Evolutionary conservation across 2,888 invertebrate genomes (phyloP), one percentile per base, ranked within the genome.

Genomic region (Lysandra bellargus): DNA sequence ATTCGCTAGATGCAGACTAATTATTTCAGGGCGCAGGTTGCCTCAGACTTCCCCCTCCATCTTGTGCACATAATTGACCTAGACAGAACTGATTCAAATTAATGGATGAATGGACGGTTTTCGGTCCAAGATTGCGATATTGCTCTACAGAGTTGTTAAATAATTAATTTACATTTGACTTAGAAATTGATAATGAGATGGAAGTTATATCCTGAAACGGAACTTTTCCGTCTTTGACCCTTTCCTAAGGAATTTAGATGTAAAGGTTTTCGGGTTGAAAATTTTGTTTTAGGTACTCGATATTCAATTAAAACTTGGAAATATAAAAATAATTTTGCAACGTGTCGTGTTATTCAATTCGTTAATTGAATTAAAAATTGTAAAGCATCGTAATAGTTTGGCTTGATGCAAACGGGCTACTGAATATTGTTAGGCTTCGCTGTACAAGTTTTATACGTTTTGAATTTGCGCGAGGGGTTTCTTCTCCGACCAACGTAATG

Each of bases 61-160:
- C 53, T 75, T 75, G 75, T 53, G 53, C 23, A 75, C 49, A 49
- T 75, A 53, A 75, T 75, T 75, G 75, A 75, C 75, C 49, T 75
- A 53, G 75, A 75, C 53, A 14, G 5, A 76, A 57, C 53, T 53
- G 17, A 53, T 57, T 33, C 30, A 57, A 76, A 57, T 53, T 76
- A 30, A 53, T 53, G 23, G 75, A 75, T 75, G 75, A 4, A 74
- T 74, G 23, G 74, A 49, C 9, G 49, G 49, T 49, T 75, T 75
- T 75, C 4, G 53, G 53, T 64, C 9, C 4, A 64, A 23, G 12
- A 7, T 69, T 33, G 69, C 69, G 69, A 23, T 33, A 30, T 30
- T 64, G 64, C 12, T 64, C 23, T 30, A 12, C 64, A 12, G 69
- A 4, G 4, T 33, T 69, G 4, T 14, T 69, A 12, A 69, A 69